Percentiles rank a stretch among this genome's conserved stretches.
phyloP scores from a whole-genome alignment of 2,113 vertebrate genomes.

The Columba livia region DNA sequence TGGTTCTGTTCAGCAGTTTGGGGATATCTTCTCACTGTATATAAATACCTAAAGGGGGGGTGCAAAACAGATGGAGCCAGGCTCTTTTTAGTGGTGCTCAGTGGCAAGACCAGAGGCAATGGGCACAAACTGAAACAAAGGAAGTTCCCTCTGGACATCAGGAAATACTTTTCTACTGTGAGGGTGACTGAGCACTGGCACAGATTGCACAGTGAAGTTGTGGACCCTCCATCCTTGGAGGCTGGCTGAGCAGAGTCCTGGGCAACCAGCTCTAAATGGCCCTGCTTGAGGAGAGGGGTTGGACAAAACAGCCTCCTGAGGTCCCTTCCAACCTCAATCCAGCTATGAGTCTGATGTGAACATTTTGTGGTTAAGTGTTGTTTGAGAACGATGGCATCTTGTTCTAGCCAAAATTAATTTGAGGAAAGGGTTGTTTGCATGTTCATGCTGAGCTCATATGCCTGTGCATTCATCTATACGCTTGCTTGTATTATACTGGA shows the following conservation, averaged over 20 bases:
- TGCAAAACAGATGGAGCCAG: background rate
- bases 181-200: too few species aligned
- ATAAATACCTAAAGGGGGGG: background rate
- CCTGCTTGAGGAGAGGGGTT: background rate
- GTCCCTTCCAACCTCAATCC: background rate
- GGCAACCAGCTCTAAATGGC: background rate
- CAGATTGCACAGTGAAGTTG: background rate
- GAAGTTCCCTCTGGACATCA: too few species aligned
- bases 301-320: background rate
- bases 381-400: background rate
- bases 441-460: background rate
- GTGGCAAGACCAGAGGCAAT: too few species aligned
- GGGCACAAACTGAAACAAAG: too few species aligned
- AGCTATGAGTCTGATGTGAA: background rate
- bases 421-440: background rate
- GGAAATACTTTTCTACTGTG: too few species aligned
- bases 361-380: accelerated
- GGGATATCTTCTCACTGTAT: background rate
- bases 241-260: background rate
- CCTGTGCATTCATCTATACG: accelerated
- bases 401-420: background rate
- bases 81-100: too few species aligned
- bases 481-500: background rate
- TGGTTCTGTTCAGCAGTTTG: background rate
- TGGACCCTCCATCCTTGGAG: background rate